Percentiles rank a stretch among this genome's conserved stretches.
Conservation (phyloP, 2,113 vertebrate species). For the Astur gentilis region DNA sequence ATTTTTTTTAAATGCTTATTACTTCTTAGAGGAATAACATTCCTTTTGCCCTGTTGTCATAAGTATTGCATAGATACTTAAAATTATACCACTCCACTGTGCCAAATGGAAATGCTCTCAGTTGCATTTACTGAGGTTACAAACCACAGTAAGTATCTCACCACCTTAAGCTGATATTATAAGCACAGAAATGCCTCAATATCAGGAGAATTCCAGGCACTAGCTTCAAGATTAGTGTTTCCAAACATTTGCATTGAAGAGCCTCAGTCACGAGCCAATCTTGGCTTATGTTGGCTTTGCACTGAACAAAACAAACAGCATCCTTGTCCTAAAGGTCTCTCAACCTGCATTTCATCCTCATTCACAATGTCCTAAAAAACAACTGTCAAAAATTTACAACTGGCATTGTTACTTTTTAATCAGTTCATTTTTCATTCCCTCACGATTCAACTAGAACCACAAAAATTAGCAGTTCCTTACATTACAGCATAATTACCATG, state of each 20-base stretch:
- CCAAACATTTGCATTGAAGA: neutral
- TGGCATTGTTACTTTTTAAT: neutral
- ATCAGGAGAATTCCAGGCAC: neutral
- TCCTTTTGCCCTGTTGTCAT: neutral
- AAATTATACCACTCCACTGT: neutral
- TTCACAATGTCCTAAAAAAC: neutral
- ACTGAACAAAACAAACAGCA: neutral
- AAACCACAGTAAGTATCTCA: neutral
- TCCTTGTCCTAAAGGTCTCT: neutral
- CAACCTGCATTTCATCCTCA: neutral
- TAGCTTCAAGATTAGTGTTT: neutral
- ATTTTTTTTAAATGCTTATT: neutral
- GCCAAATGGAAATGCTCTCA: neutral
- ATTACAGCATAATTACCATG: accelerated
- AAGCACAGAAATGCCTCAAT: neutral
- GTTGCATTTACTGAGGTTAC: neutral
- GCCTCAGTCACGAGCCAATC: neutral
- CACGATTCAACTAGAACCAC: neutral
- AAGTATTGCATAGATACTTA: neutral
- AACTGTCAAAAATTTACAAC: neutral
- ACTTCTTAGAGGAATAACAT: neutral
- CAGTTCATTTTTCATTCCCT: accelerated
- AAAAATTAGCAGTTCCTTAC: neutral
- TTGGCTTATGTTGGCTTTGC: neutral
- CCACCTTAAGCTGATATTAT: neutral